Base-by-base conservation (phyloP, 2,888 invertebrate species). In the Archaeoteleia sp. region DNA sequence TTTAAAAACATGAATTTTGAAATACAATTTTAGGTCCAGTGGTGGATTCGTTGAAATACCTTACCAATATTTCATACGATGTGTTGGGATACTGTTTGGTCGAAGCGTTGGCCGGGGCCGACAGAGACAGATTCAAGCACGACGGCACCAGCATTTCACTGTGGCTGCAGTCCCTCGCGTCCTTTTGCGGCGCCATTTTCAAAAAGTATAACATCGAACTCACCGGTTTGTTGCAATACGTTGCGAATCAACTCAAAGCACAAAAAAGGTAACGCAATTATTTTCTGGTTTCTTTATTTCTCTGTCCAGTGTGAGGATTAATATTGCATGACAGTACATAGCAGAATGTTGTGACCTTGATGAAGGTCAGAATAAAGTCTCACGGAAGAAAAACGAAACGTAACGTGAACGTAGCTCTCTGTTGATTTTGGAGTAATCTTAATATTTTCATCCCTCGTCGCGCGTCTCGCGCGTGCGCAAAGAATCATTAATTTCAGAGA, bases 161-260 rank as follows among this genome's bases (percentile, higher is more conserved):
- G 5, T 97, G 97, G 97, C 88, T 97, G 60, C 96, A 97, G 83
- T 96, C 96, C 81, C 90, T 98, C 17, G 95, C 98, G 0, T 94
- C 93, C 62, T 98, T 99, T 87, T 95, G 96, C 76, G 98, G 98
- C 7, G 93, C 96, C 1, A 94, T 98, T 72, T 98, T 95, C 86
- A 97, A 97, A 87, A 98, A 98, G 84, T 99, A 99, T 86, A 93
- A 93, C 78, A 95, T 98, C 61, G 99, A 99, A 83, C 88, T 99
- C 67, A 94, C 95, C 1, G 98, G 98, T 1, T 86, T 99, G 71
- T 87, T 99, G 82, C 98, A 99, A 86, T 99, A 97, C 86, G 95
- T 99, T 14, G 96, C 96, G 29, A 98, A 99, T 87, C 95, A 98
- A 82, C 89, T 99, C 10, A 98, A 98, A 86, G 93, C 95, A 12